phyloP scores from a whole-genome alignment of 2,888 invertebrate genomes.

The Tricholauxania praeusta region DNA sequence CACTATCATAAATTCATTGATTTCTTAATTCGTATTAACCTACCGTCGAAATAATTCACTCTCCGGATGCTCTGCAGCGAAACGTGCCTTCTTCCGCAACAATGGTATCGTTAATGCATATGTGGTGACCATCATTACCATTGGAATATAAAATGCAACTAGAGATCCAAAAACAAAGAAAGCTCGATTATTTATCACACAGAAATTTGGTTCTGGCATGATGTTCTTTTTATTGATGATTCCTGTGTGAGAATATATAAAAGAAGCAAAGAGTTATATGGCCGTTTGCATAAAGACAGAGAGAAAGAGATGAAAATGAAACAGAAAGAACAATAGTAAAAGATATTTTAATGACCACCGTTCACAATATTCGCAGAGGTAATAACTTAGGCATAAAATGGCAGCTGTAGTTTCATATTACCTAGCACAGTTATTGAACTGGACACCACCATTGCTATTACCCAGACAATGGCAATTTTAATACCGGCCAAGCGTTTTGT shows the following conservation, averaged over 20 bases:
- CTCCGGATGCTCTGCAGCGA: conserved; percentile 77
- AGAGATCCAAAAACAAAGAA: conserved; percentile 93
- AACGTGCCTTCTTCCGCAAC: conserved; percentile 81
- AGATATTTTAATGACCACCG: not conserved
- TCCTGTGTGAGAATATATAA: conserved; percentile 69
- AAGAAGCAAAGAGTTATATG: conserved; percentile 1
- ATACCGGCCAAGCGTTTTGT: conserved; percentile 85
- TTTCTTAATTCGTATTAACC: conserved; percentile 44
- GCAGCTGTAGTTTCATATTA: conserved; percentile 32
- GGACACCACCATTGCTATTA: conserved; percentile 88
- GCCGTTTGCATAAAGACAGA: conserved; percentile 21
- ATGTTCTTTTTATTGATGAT: conserved; percentile 82
- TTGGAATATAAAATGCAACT: conserved; percentile 94
- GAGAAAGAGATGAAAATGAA: conserved; percentile 20
- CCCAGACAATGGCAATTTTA: conserved; percentile 93
- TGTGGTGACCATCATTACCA: conserved; percentile 94
- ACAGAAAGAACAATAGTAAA: conserved; percentile 2
- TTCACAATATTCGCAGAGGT: not conserved
- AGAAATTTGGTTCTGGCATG: conserved; percentile 81
- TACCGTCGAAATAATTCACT: conserved; percentile 72
- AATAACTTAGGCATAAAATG: not conserved
- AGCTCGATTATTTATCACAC: conserved; percentile 86
- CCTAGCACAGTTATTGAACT: conserved; percentile 87
- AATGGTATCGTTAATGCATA: conserved; percentile 91
- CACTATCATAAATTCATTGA: not conserved